Conservation (phyloP, 1,140 invertebrate species). For the Bombus consobrinus region DNA sequence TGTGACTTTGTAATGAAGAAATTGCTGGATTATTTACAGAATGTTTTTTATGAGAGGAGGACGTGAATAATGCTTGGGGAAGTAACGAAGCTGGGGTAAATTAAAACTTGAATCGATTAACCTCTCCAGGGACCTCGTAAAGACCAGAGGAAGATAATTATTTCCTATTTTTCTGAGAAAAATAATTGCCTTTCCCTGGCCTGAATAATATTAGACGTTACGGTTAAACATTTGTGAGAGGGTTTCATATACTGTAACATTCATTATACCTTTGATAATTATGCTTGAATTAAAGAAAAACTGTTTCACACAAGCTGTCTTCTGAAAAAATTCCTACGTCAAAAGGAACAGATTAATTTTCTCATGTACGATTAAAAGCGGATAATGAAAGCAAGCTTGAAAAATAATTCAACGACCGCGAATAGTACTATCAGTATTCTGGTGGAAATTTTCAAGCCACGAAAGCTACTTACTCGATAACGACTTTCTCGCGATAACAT, state of each 20-base stretch:
- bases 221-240: too few relatives aligned
- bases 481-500: neutral
- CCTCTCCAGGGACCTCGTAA: neutral
- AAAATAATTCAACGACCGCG: neutral
- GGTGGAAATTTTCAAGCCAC: neutral
- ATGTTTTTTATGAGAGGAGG: neutral
- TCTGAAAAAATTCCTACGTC: neutral
- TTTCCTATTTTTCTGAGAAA: too few relatives aligned
- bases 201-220: too few relatives aligned
- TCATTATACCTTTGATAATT: neutral
- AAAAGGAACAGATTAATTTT: too few relatives aligned
- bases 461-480: slow-evolving; percentile 1
- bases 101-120: neutral
- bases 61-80: neutral
- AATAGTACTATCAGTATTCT: neutral
- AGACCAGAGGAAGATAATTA: neutral
- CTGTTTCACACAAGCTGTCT: neutral
- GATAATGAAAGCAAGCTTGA: neutral
- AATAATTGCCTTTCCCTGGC: too few relatives aligned
- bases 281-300: neutral
- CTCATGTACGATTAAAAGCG: neutral
- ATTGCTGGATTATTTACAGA: neutral
- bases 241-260: too few relatives aligned
- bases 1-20: neutral
- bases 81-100: neutral